Evolutionary conservation across 2,888 invertebrate species (phyloP).

Genomic region (Mylabris sibirica): DNA sequence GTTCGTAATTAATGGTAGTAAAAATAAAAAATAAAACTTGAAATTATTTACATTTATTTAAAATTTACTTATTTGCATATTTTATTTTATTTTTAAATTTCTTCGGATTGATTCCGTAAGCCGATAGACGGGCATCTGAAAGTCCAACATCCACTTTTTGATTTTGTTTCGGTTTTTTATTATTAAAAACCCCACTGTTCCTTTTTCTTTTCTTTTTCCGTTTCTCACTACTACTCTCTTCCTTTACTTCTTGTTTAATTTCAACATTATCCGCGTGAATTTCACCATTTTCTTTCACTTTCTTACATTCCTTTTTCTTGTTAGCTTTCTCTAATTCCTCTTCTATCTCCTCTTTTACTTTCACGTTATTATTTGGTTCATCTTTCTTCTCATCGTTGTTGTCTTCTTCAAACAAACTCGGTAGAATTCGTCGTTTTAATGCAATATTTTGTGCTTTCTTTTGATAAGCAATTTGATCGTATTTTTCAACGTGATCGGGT

Average conservation of each 20-base stretch:
- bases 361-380: constrained; percentile 4
- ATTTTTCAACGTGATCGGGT: constrained; percentile 78
- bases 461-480: constrained; percentile 78
- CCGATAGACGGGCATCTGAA: constrained; percentile 83
- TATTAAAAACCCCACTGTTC: neutral
- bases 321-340: constrained; percentile 31
- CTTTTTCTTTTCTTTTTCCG: constrained; percentile 42
- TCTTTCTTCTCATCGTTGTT: constrained; percentile 23
- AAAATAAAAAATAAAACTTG: neutral
- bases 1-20: constrained; percentile 14
- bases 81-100: constrained; percentile 82
- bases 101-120: constrained; percentile 92
- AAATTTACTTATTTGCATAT: constrained; percentile 58
- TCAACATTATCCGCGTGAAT: neutral
- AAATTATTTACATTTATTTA: constrained; percentile 9
- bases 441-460: constrained; percentile 75
- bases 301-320: constrained; percentile 33
- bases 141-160: constrained; percentile 53
- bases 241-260: constrained; percentile 27
- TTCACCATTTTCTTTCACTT: constrained; percentile 37
- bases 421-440: constrained; percentile 80
- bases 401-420: constrained; percentile 73
- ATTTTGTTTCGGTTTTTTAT: constrained; percentile 21
- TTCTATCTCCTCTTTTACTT: constrained; percentile 32
- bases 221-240: constrained; percentile 41